Percentiles rank a stretch among this genome's conserved stretches.
Conservation (phyloP, 1,140 invertebrate species). For the Bombus cullumanus region DNA sequence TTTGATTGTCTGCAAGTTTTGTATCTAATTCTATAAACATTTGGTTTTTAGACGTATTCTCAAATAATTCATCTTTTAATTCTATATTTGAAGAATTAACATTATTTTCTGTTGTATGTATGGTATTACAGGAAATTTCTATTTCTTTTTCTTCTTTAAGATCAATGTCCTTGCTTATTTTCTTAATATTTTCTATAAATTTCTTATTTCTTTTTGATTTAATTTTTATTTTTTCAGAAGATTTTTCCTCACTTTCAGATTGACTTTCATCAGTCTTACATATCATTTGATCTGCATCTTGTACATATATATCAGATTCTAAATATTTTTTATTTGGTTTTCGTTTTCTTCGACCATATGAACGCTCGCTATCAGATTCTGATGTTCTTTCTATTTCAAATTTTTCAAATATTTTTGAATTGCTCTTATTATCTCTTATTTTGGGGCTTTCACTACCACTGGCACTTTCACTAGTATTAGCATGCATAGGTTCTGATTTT, state of each 20-base stretch:
- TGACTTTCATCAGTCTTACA: constrained; percentile 76
- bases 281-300: constrained; percentile 68
- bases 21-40: constrained; percentile 27
- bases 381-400: constrained; percentile 66
- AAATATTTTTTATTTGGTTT: constrained; percentile 76
- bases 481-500: constrained; percentile 26
- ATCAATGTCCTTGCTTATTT: constrained; percentile 24
- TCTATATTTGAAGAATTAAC: constrained; percentile 34
- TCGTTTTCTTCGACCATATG: constrained; percentile 70
- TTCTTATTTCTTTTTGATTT: constrained; percentile 66
- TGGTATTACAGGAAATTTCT: constrained; percentile 62
- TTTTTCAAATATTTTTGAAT: constrained; percentile 48
- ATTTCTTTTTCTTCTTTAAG: constrained; percentile 59
- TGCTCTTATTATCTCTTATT: constrained; percentile 26
- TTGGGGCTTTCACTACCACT: constrained; percentile 48
- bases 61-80: constrained; percentile 36
- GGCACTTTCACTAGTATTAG: constrained; percentile 2
- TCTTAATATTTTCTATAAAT: constrained; percentile 39
- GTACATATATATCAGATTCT: constrained; percentile 70
- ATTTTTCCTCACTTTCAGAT: constrained; percentile 73
- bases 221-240: constrained; percentile 44
- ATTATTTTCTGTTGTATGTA: constrained; percentile 57
- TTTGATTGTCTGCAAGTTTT: constrained; percentile 35
- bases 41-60: constrained; percentile 24
- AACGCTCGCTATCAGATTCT: constrained; percentile 75